Evolutionary conservation across 2,797 vertebrate genomes (phyloP), one percentile per base, ranked within the genome.

Genomic region (Melanotaenia trifasciata): DNA sequence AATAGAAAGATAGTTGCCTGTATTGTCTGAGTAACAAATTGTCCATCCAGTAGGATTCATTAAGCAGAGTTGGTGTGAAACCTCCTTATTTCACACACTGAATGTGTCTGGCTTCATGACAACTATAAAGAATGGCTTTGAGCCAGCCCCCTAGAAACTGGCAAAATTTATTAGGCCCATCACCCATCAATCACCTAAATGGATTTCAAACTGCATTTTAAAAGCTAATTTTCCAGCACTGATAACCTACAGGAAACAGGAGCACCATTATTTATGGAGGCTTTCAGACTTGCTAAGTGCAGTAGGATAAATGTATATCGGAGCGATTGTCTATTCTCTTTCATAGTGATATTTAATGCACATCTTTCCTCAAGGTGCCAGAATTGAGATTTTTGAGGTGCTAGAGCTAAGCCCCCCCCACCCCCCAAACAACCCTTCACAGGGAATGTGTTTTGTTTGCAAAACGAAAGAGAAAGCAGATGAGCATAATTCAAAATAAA

Each of bases 191-290:
- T 96, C 95, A 95, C 90, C 84, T 71, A 91, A 95, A 95, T 95
- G 94, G 94, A 93, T 94, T 94, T 95, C 93, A 94, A 95, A 95
- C 91, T 76, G 92, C 94, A 95, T 95, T 96, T 95, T 95, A 95
- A 96, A 95, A 95, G 94, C 95, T 95, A 94, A 95, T 95, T 95
- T 94, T 94, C 93, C 83, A 80, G 89, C 90, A 87, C 94, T 93
- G 94, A 96, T 95, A 95, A 94, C 92, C 92, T 92, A 90, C 89
- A 93, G 88, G 90, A 93, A 89, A 90, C 87, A 64, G 90, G 81
- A 87, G 90, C 84, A 60, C 89, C 87, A 90, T 95, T 94, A 96
- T 94, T 94, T 94, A 95, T 93, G 77, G 90, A 82, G 38, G 87
- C 90, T 90, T 90, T 90, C 85, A 86, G 91, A 85, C 90, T 86